Base-by-base conservation (phyloP, 92 coral and sea anemone species). In the Zoanthus solanderi region DNA sequence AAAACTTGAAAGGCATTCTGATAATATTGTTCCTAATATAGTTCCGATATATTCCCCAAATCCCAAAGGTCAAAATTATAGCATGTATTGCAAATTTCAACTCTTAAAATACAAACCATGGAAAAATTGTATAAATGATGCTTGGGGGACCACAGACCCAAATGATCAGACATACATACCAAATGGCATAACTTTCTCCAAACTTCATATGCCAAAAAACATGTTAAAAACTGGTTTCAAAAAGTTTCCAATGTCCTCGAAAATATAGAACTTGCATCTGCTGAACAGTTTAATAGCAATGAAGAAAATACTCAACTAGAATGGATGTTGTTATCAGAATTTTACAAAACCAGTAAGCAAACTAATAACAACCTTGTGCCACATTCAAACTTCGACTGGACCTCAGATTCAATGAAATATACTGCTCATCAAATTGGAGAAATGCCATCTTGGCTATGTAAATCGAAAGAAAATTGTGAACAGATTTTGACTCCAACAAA, bases 271-370 rank as follows among this genome's bases (percentile, higher is more conserved):
- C 88, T 83, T 83, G 76, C 61, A 83, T 28, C 3, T 89, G 31
- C 58, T 83, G 92, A 89, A 60, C 45, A 69, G 60, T 44, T 29
- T 44, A 78, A 83, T 42, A 46, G 75, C 76, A 52, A 73, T 14
- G 73, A 56, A 56, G 15, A 5, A n/a, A 77, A 83, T 17, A 83
- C 74, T 48, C 76, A 67, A 15, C 88, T 83, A 23, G 92, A 89
- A 84, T 89, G 88, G 92, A 89, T 89, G 92, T 83, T 89, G 65
- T 44, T 89, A 61, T 89, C 88, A 8, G 83, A 89, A n/a, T 89
- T 74, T 83, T 75, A 89, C 23, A 89, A 73, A 46, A 74, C 84
- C 15, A 53, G 83, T 7, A 14, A 60, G 50, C 50, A 15, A 52
- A 53, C 30, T 31, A 79, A 79, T 56, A 47, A 42, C 10, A 13